Evolutionary conservation across 1,140 invertebrate genomes (phyloP).

Genomic region (Kradibia gibbosae): DNA sequence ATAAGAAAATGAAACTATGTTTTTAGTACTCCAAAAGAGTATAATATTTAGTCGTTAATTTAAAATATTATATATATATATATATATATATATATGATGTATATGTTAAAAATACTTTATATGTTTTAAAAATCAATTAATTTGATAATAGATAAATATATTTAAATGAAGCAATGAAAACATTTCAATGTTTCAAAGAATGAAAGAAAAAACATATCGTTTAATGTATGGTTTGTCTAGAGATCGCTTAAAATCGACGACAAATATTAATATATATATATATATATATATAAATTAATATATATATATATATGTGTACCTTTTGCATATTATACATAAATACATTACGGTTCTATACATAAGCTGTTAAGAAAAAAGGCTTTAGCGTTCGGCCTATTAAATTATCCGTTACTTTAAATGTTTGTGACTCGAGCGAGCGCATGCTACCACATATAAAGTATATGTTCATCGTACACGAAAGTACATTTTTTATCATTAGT

Average conservation of each 20-base stretch:
- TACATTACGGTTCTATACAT: conserved; percentile 29
- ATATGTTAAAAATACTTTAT: conserved; percentile 1
- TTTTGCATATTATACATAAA: conserved; percentile 33
- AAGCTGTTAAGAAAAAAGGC: not conserved
- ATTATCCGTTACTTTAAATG: conserved; percentile 16
- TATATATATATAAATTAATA: not conserved
- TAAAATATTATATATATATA: conserved; percentile 38
- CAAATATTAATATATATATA: conserved; percentile 40
- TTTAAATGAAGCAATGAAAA: conserved; percentile 21
- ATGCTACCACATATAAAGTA: conserved; percentile 16
- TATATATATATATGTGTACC: conserved; percentile 2
- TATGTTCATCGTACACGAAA: conserved; percentile 39
- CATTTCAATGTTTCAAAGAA: conserved; percentile 26
- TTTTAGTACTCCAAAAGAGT: conserved; percentile 34
- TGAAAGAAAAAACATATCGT: conserved; percentile 43
- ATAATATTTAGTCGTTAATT: conserved; percentile 43
- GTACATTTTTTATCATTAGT: conserved; percentile 41
- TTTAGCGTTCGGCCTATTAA: not conserved
- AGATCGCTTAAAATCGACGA: conserved; percentile 30
- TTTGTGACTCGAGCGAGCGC: conserved; percentile 41
- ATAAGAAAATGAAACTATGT: conserved; percentile 37
- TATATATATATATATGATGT: conserved; percentile 7
- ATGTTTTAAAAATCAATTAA: conserved; percentile 11
- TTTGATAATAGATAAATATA: conserved; percentile 28
- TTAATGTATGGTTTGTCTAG: conserved; percentile 28